phyloP scores from a whole-genome alignment of 2,888 invertebrate genomes.

The Mechanitis mazaeus region DNA sequence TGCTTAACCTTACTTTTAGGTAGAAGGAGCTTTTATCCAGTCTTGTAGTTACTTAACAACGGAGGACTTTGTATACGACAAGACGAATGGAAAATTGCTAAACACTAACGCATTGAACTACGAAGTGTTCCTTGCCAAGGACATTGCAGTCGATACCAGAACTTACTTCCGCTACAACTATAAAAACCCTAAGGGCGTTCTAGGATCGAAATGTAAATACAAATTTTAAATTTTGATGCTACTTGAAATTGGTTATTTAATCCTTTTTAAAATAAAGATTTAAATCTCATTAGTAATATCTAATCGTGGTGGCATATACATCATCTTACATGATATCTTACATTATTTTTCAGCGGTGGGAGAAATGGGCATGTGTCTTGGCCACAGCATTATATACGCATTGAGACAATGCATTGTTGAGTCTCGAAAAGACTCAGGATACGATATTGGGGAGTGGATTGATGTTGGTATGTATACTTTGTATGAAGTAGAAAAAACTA shows the following conservation, averaged over 20 bases:
- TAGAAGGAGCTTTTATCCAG: conserved; percentile 85
- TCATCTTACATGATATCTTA: neutral
- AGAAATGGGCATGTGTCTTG: conserved; percentile 61
- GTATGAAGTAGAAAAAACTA: neutral
- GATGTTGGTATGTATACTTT: conserved; percentile 46
- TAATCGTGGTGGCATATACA: too few relatives aligned
- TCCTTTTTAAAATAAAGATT: too few relatives aligned
- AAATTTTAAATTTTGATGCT: neutral
- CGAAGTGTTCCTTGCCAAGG: conserved; percentile 80
- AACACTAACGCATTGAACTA: conserved; percentile 84
- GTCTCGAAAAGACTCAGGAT: conserved; percentile 58
- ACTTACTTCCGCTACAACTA: conserved; percentile 79
- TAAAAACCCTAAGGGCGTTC: conserved; percentile 78
- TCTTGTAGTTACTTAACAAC: conserved; percentile 82
- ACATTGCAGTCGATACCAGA: conserved; percentile 81
- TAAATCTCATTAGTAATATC: too few relatives aligned
- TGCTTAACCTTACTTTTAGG: conserved; percentile 38
- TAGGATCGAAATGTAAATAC: conserved; percentile 80
- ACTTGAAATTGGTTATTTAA: too few relatives aligned
- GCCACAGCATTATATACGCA: conserved; percentile 53
- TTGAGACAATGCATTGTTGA: conserved; percentile 55
- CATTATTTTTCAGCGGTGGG: conserved; percentile 51
- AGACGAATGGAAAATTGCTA: conserved; percentile 77
- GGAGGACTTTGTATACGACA: conserved; percentile 80
- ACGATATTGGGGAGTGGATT: conserved; percentile 49